These are phyloP conservation scores for Cisticola juncidis DNA, from an alignment of 2,113 vertebrate species.

Conservation along the genomic window DNA sequence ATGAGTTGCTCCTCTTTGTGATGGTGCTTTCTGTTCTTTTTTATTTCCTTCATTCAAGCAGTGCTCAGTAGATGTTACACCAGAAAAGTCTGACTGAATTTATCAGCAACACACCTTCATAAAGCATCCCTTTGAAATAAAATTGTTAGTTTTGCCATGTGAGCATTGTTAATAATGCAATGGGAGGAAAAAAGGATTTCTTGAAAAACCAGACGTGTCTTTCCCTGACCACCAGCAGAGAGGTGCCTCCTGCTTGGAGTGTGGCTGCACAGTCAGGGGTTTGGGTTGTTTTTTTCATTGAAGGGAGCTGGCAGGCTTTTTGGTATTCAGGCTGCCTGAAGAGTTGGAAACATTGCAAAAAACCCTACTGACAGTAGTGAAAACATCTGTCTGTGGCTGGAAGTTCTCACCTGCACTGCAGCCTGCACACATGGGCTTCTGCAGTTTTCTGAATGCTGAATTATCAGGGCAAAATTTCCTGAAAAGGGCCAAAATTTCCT, in stretches of 20 bases:
- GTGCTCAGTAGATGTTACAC: not conserved
- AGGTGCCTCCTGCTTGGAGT: not conserved
- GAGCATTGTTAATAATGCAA: slow-evolving; percentile 39
- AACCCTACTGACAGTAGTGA: not conserved
- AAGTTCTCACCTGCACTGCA: not conserved
- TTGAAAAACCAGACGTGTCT: not conserved
- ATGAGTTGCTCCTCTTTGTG: not conserved
- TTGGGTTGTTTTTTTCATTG: not conserved
- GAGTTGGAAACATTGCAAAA: not conserved
- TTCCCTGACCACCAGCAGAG: not conserved
- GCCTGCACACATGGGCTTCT: not conserved
- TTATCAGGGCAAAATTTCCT: not conserved
- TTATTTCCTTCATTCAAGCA: not conserved
- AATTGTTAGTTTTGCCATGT: slow-evolving; percentile 40
- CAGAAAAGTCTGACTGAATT: not conserved
- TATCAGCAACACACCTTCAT: not conserved
- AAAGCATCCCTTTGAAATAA: slow-evolving; percentile 23
- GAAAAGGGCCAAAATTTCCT: not conserved
- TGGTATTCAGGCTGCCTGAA: slow-evolving; percentile 14
- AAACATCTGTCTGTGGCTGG: not conserved
- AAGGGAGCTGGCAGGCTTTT: not conserved
- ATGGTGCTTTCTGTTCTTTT: not conserved
- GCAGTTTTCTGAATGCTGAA: not conserved
- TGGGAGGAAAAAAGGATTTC: not conserved
- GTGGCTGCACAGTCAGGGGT: not conserved